These are phyloP conservation scores for Petrolisthes manimaculis DNA, from an alignment of 2,888 invertebrate genomes.

Conservation along the genomic window DNA sequence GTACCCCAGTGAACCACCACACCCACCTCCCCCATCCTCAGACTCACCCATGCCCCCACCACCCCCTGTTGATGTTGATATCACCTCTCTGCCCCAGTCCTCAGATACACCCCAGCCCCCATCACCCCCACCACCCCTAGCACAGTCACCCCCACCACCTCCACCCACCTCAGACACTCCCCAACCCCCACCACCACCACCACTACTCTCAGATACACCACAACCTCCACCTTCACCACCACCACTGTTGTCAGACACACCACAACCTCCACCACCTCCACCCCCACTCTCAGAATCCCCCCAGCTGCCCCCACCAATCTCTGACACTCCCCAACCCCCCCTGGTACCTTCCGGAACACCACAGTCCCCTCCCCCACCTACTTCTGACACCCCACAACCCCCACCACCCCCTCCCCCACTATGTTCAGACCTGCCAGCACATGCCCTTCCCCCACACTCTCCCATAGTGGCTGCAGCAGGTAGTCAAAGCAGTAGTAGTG, in stretches of 20 bases:
- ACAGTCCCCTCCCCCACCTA: not conserved
- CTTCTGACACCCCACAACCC: not conserved
- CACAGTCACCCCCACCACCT: not conserved
- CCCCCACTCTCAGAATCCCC: not conserved
- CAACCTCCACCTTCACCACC: not conserved
- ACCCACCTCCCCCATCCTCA: not conserved
- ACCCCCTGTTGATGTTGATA: no score
- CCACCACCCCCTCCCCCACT: not conserved
- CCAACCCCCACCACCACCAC: conserved; percentile 11
- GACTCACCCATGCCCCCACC: no score
- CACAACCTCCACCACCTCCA: not conserved
- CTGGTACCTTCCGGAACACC: not conserved
- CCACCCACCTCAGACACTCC: not conserved
- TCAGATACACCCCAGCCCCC: no score
- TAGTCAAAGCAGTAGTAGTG: conserved; percentile 58
- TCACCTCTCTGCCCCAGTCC: no score
- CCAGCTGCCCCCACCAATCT: not conserved
- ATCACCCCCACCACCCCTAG: no score
- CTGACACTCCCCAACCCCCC: not conserved
- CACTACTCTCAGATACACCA: not conserved
- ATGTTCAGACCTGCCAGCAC: not conserved
- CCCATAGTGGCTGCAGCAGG: conserved; percentile 39
- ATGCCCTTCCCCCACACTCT: conserved; percentile 25
- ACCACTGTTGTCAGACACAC: not conserved
- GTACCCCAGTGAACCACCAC: not conserved